phyloP scores from a whole-genome alignment of 2,888 invertebrate genomes.

The Machimus rusticus region DNA sequence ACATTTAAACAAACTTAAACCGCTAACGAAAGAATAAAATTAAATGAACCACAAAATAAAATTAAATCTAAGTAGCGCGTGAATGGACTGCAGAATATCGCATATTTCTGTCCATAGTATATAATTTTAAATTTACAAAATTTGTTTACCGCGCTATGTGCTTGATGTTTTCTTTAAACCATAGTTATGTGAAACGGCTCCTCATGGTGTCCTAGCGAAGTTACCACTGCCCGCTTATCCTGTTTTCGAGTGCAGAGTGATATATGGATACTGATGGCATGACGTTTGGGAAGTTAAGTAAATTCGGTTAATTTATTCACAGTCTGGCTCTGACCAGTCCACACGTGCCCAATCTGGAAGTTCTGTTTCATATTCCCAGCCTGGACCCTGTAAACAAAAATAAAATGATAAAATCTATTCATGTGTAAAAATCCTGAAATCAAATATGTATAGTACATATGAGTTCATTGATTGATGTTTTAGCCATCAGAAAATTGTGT shows the following conservation, averaged over 20 bases:
- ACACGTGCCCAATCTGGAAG: constrained; percentile 91
- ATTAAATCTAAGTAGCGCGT: neutral
- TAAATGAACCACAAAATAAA: neutral
- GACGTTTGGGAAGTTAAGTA: neutral
- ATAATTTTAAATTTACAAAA: neutral
- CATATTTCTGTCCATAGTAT: neutral
- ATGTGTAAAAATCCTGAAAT: neutral
- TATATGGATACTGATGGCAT: constrained; percentile 23
- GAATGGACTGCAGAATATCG: neutral
- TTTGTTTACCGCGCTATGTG: neutral
- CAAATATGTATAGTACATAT: neutral
- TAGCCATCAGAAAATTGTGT: neutral
- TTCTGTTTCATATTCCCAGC: constrained; percentile 92
- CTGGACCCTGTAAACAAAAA: constrained; percentile 76
- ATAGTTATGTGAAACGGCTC: neutral
- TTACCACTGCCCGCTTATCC: neutral
- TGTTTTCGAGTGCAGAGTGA: neutral
- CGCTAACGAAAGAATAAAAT: neutral
- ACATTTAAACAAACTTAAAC: neutral
- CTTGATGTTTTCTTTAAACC: neutral
- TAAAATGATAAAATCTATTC: neutral
- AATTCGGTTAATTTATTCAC: constrained; percentile 52
- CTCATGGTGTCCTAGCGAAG: neutral
- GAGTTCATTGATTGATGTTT: neutral
- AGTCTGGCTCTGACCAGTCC: constrained; percentile 80